Evolutionary conservation across 2,888 invertebrate species (phyloP).

Genomic region (Drosophila atroscutellata): DNA sequence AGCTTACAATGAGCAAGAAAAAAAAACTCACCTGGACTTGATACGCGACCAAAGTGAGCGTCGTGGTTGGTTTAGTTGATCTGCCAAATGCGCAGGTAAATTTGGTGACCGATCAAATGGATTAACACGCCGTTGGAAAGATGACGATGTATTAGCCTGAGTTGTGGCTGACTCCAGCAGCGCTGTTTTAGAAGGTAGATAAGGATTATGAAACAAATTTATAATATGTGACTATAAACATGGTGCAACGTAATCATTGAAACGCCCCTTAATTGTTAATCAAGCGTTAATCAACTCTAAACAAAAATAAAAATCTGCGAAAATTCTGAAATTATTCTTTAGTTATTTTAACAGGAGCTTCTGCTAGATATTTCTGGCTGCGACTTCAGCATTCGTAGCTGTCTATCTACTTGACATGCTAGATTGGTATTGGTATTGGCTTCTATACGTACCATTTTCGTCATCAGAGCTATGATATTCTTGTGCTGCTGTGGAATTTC

Average conservation of each 20-base stretch:
- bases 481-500: conserved; percentile 51
- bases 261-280: neutral
- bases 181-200: conserved; percentile 50
- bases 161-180: conserved; percentile 62
- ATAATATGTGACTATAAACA: neutral
- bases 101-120: conserved; percentile 84
- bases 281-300: neutral
- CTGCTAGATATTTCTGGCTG: neutral
- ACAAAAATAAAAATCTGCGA: neutral
- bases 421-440: neutral
- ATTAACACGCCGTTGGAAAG: conserved; percentile 80
- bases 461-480: conserved; percentile 82
- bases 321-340: neutral
- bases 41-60: conserved; percentile 76
- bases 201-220: neutral
- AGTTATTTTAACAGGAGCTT: neutral
- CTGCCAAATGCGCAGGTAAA: conserved; percentile 79
- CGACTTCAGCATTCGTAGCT: neutral
- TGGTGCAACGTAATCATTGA: neutral
- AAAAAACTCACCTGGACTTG: conserved; percentile 68
- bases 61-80: conserved; percentile 61
- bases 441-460: conserved; percentile 77
- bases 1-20: neutral
- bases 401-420: neutral
- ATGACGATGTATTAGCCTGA: conserved; percentile 25